Evolutionary conservation across 2,888 invertebrate genomes (phyloP), one percentile per base, ranked within the genome.

Genomic region (Cyaniris semiargus): DNA sequence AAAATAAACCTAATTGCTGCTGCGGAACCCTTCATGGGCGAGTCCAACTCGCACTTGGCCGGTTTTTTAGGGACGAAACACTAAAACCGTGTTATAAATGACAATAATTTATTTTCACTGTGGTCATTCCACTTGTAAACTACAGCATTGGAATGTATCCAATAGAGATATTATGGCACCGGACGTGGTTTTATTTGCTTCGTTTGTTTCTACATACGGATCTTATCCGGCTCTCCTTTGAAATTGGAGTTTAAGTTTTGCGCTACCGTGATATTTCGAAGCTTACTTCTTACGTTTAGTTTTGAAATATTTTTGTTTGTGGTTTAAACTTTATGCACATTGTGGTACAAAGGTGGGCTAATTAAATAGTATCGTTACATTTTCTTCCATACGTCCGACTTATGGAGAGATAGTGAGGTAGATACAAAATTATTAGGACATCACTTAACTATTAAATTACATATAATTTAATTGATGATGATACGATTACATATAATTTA

Each of bases 101-200:
- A 53, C n/a, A n/a, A n/a, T 13, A 53, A 53, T 53, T 53, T 53
- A 53, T 53, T 53, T 53, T 18, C 53, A 53, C 18, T 18, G 18
- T 53, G 53, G 18, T 53, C 53, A 18, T 53, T 53, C 53, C 53
- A 53, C 53, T 18, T 53, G 53, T 53, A 21, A n/a, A 71, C 8
- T 7, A n/a, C 71, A 44, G 2, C 44, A 10, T 6, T 66, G 66
- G 66, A 66, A 66, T 66, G 66, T 66, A 27, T 34, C 21, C 70
- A 34, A 38, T 38, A n/a, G 38, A 71, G 71, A 71, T 38, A 71
- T 34, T 38, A 71, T 34, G 38, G 21, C 0, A 71, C 71, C 34
- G 66, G 66, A 66, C 38, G 70, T 23, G 6, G 38, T 71, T 38
- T 38, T 38, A 34, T 38, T 38, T 71, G 34, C 71, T 71, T 71